phyloP scores from a whole-genome alignment of 2,113 vertebrate genomes.

The Microcebus tavaratra region DNA sequence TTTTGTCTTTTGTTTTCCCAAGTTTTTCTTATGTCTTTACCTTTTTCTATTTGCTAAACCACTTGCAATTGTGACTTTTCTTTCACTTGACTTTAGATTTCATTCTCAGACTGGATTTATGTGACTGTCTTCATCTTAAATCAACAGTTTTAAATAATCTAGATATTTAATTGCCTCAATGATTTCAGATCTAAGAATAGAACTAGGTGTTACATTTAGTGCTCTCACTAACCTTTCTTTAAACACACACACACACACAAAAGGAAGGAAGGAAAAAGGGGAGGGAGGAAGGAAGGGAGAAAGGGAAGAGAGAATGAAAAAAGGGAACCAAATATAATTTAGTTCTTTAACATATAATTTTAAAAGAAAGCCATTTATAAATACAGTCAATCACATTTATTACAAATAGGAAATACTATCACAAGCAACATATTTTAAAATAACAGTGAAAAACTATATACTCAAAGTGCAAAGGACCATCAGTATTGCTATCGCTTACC shows the following conservation, averaged over 20 bases:
- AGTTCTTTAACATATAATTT: background rate
- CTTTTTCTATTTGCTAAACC: background rate
- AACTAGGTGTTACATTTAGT: background rate
- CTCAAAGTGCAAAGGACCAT: background rate
- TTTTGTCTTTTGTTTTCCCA: background rate
- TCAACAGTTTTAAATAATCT: background rate
- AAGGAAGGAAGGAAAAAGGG: background rate
- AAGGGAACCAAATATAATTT: background rate
- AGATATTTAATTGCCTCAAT: background rate
- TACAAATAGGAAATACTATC: background rate
- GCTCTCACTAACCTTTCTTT: background rate
- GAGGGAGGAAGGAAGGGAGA: fast-evolving
- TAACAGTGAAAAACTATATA: background rate
- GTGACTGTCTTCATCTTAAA: background rate
- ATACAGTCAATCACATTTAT: background rate
- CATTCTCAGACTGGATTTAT: background rate
- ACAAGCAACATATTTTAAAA: background rate
- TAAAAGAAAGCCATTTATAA: background rate
- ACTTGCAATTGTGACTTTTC: background rate
- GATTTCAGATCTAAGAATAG: background rate
- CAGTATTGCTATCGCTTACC: background rate
- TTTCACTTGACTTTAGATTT: background rate
- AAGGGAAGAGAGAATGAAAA: background rate
- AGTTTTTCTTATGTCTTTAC: background rate
- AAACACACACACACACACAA: no score